Conservation (phyloP, 2,888 invertebrate genomes). For the Lithophane socia region DNA sequence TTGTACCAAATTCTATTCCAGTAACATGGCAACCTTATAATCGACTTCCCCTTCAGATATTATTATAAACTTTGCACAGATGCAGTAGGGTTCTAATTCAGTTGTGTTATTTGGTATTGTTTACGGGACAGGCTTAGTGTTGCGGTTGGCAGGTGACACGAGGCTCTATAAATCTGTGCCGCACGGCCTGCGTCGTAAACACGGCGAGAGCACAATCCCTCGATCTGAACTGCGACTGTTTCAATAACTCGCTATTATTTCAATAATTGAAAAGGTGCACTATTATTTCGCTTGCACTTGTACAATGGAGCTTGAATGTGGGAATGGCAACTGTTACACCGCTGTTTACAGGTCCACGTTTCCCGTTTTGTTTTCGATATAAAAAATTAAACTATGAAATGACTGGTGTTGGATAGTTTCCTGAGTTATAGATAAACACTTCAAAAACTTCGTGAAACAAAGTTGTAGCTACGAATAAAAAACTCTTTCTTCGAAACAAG, state of each 20-base stretch:
- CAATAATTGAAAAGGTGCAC: slow-evolving; percentile 70
- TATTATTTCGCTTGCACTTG: slow-evolving; percentile 60
- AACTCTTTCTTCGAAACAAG: slow-evolving; percentile 23
- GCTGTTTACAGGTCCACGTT: slow-evolving; percentile 32
- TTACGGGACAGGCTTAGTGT: slow-evolving; percentile 79
- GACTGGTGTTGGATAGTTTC: neutral
- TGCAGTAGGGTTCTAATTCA: slow-evolving; percentile 68
- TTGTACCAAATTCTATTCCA: slow-evolving; percentile 31
- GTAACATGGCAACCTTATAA: slow-evolving; percentile 54
- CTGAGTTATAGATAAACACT: slow-evolving; percentile 18
- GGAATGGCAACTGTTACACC: slow-evolving; percentile 50
- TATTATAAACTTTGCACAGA: slow-evolving; percentile 68
- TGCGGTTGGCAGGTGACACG: slow-evolving; percentile 87
- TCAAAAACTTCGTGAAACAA: slow-evolving; percentile 17
- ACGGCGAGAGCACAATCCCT: slow-evolving; percentile 78
- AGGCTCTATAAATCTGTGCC: slow-evolving; percentile 84
- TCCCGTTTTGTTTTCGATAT: slow-evolving; percentile 14
- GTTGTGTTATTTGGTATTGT: slow-evolving; percentile 67
- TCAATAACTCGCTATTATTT: slow-evolving; percentile 80
- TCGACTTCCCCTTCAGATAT: slow-evolving; percentile 25
- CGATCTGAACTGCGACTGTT: slow-evolving; percentile 79
- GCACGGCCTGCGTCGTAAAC: slow-evolving; percentile 79
- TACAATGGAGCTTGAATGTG: slow-evolving; percentile 60
- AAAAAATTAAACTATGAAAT: slow-evolving; percentile 2
- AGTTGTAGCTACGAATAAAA: slow-evolving; percentile 15